A percentile compares a stretch with the other conserved stretches of the same genome.
Conservation (phyloP, 2,888 invertebrate genomes). For the Platycheirus rosarum region DNA sequence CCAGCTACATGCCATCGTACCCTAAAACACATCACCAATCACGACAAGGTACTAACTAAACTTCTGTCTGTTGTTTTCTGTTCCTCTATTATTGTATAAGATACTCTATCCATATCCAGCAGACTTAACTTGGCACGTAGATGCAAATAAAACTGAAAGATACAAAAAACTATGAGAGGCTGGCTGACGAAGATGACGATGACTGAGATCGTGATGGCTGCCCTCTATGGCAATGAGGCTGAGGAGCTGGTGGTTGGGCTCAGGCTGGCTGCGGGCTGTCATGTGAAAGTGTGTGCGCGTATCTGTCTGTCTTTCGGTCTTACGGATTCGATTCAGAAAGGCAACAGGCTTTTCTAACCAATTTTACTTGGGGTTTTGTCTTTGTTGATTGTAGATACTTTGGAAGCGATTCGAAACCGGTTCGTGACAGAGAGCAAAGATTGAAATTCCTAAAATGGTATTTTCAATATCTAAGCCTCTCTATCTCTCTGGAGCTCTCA, state of each 20-base stretch:
- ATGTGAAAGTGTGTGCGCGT: conserved; percentile 39
- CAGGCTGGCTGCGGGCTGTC: conserved; percentile 41
- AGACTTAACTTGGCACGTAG: conserved; percentile 34
- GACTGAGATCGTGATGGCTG: conserved; percentile 48
- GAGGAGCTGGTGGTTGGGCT: not conserved
- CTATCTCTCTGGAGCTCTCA: conserved; percentile 10
- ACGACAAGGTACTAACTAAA: conserved; percentile 44
- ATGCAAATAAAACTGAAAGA: not conserved
- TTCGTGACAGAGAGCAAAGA: conserved; percentile 52
- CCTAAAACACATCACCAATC: conserved; percentile 38
- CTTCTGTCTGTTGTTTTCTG: conserved; percentile 48
- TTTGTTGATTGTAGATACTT: conserved; percentile 31
- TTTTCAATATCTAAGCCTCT: conserved; percentile 35
- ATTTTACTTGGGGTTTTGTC: conserved; percentile 38
- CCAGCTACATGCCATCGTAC: conserved; percentile 50
- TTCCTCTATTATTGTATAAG: conserved; percentile 26
- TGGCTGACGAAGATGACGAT: conserved; percentile 42
- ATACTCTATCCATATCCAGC: conserved; percentile 8
- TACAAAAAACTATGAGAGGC: too few relatives aligned
- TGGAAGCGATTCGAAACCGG: conserved; percentile 53
- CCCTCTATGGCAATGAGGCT: conserved; percentile 70
- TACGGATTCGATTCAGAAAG: conserved; percentile 27
- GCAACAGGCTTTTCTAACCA: conserved; percentile 44
- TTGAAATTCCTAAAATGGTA: conserved; percentile 72
- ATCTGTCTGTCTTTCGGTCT: conserved; percentile 5